Percentiles rank a stretch among this genome's conserved stretches.
These are phyloP conservation scores for Crepidodera aurea DNA, from an alignment of 2,888 invertebrate genomes.

Conservation along the genomic window DNA sequence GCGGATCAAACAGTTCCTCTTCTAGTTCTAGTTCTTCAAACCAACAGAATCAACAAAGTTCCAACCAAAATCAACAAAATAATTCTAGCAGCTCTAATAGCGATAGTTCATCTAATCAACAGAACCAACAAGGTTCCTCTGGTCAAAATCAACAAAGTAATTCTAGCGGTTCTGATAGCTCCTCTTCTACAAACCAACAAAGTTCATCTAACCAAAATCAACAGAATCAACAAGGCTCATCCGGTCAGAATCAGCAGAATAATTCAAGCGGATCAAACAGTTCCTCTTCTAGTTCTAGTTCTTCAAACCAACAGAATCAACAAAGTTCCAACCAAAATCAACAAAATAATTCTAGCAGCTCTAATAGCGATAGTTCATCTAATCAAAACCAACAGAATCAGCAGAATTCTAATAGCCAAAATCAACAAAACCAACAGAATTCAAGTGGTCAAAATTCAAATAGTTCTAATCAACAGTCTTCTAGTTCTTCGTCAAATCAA, in stretches of 20 bases:
- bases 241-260: neutral
- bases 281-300: constrained; percentile 27
- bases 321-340: constrained; percentile 25
- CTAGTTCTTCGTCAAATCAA: constrained; percentile 31
- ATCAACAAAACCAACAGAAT: constrained; percentile 27
- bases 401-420: constrained; percentile 16
- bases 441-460: constrained; percentile 15
- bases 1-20: constrained; percentile 18
- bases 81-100: too few species aligned
- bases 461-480: constrained; percentile 17
- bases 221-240: constrained; percentile 28
- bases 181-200: constrained; percentile 25
- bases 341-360: too few species aligned
- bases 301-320: constrained; percentile 19
- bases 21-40: constrained; percentile 22
- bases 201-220: constrained; percentile 21
- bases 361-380: neutral
- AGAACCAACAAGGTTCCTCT: constrained; percentile 22
- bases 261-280: neutral
- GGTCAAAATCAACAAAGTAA: constrained; percentile 33
- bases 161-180: constrained; percentile 6
- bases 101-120: constrained; percentile 1
- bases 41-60: constrained; percentile 21
- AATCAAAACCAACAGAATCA: constrained; percentile 32
- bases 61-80: constrained; percentile 24